These are phyloP conservation scores for Triplophysa siluroides DNA, from an alignment of 2,113 vertebrate species.

Conservation along the genomic window DNA sequence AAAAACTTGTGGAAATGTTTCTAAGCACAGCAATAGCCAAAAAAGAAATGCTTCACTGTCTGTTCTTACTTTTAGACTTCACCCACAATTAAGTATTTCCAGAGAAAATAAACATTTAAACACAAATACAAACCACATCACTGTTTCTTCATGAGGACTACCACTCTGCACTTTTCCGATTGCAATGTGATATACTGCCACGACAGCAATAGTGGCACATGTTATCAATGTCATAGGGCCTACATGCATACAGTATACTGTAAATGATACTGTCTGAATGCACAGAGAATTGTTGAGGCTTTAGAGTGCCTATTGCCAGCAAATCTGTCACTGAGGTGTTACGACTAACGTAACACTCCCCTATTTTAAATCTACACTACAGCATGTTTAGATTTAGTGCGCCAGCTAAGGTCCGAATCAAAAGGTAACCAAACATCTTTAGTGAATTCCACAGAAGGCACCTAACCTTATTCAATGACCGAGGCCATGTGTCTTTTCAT, in stretches of 20 bases:
- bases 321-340: not conserved
- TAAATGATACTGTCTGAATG: too few relatives aligned
- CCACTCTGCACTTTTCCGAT: conserved; percentile 11
- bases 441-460: not conserved
- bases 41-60: not conserved
- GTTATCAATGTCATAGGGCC: conserved; percentile 15
- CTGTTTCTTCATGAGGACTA: not conserved
- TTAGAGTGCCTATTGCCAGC: too few relatives aligned
- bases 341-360: not conserved
- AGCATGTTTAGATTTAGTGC: conserved; percentile 22
- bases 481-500: not conserved
- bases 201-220: conserved; percentile 7
- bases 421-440: too few relatives aligned
- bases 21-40: not conserved
- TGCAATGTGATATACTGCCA: conserved; percentile 10
- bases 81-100: conserved; percentile 26
- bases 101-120: conserved; percentile 4
- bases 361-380: conserved; percentile 39
- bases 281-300: too few relatives aligned
- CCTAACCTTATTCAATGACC: conserved; percentile 4
- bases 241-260: not conserved
- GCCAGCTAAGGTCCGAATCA: conserved; percentile 22
- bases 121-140: conserved; percentile 12
- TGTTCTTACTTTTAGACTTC: not conserved
- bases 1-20: not conserved